phyloP scores from a whole-genome alignment of 2,797 vertebrate species.

The Menidia menidia region DNA sequence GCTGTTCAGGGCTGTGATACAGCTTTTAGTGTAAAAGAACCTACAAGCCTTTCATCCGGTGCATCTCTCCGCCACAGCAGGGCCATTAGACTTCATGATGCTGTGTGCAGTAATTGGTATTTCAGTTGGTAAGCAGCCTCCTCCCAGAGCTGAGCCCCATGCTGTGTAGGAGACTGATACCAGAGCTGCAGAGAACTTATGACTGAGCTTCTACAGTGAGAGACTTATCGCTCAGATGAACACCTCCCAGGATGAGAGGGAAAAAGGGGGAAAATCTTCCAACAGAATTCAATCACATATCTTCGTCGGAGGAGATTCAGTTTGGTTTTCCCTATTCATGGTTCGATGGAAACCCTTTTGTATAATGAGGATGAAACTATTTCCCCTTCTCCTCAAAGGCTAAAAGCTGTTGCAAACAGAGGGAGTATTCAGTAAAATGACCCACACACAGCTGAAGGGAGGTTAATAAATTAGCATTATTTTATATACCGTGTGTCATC shows the following conservation, averaged over 20 bases:
- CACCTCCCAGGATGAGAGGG: slow-evolving; percentile 23
- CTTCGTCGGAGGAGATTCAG: slow-evolving; percentile 20
- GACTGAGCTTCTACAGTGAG: slow-evolving; percentile 55
- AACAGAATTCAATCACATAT: slow-evolving; percentile 15
- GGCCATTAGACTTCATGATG: slow-evolving; percentile 70
- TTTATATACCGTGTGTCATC: slow-evolving; percentile 65
- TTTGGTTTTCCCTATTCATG: slow-evolving; percentile 1
- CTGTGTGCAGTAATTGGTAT: slow-evolving; percentile 71
- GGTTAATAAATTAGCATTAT: slow-evolving; percentile 53
- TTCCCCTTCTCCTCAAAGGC: slow-evolving; percentile 13
- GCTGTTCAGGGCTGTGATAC: slow-evolving; percentile 27
- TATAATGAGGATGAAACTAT: slow-evolving; percentile 15
- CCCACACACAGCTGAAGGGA: slow-evolving; percentile 39
- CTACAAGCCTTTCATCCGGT: slow-evolving; percentile 56
- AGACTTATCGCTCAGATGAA: slow-evolving; percentile 47
- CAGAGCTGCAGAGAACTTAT: slow-evolving; percentile 46
- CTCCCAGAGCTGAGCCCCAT: slow-evolving; percentile 55
- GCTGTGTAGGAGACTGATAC: slow-evolving; percentile 67
- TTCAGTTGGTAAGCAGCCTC: slow-evolving; percentile 73
- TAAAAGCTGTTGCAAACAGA: slow-evolving; percentile 19
- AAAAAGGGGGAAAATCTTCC: slow-evolving; percentile 5
- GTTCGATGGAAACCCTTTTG: slow-evolving; percentile 4
- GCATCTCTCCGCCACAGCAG: slow-evolving; percentile 61
- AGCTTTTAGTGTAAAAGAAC: slow-evolving; percentile 47
- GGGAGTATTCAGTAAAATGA: slow-evolving; percentile 38